Evolutionary conservation across 2,113 vertebrate species (phyloP).

Genomic region (Bothrops jararaca): DNA sequence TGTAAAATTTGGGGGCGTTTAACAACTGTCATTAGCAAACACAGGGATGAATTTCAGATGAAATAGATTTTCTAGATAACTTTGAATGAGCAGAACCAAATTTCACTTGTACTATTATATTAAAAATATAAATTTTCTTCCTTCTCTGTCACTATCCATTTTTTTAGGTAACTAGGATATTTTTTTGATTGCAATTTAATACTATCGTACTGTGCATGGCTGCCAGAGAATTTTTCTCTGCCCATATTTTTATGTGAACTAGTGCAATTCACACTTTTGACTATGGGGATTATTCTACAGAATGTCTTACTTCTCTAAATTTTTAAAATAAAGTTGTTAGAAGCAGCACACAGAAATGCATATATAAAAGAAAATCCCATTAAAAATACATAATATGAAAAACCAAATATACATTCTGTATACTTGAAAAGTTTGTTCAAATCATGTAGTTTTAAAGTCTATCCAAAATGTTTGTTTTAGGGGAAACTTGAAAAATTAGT

Average conservation of each 20-base stretch:
- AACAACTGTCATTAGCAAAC: background rate
- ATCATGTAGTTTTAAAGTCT: background rate
- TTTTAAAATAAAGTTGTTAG: background rate
- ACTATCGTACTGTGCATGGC: background rate
- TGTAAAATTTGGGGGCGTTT: background rate
- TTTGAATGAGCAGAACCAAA: background rate
- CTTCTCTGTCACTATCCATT: background rate
- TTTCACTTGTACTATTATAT: background rate
- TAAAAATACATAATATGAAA: background rate
- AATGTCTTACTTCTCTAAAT: background rate
- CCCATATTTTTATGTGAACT: background rate
- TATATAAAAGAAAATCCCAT: background rate
- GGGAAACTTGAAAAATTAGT: background rate
- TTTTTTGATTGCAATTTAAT: background rate
- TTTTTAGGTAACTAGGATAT: background rate
- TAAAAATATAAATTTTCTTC: background rate
- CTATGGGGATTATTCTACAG: background rate
- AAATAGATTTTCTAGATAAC: background rate
- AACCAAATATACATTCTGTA: background rate
- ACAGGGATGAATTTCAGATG: background rate
- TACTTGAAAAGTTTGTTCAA: background rate
- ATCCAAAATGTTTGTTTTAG: background rate
- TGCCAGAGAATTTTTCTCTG: background rate
- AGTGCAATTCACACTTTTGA: background rate
- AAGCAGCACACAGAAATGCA: background rate